Percentiles rank a stretch among this genome's conserved stretches.
These are phyloP conservation scores for Amphiprion ocellaris DNA, from an alignment of 2,113 vertebrate genomes.

Conservation along the genomic window DNA sequence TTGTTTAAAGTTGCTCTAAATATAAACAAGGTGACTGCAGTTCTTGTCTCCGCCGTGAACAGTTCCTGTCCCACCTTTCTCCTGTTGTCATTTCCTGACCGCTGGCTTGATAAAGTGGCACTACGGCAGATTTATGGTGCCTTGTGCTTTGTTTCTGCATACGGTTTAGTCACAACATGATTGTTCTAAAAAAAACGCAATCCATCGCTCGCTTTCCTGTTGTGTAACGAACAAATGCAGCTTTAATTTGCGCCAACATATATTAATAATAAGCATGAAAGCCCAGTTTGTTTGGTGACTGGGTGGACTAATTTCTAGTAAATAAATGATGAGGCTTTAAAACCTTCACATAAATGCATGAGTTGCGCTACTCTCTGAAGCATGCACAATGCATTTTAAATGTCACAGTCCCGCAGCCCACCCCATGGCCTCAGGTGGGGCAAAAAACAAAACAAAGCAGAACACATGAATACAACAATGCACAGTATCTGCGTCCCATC, in stretches of 20 bases:
- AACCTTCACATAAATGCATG: conserved; percentile 58
- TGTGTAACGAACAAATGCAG: conserved; percentile 40
- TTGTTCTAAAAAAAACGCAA: conserved; percentile 16
- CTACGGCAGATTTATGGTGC: conserved; percentile 61
- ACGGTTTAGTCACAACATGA: conserved; percentile 27
- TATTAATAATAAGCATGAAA: conserved; percentile 28
- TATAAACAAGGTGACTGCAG: conserved; percentile 62
- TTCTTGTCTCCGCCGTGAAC: conserved; percentile 48
- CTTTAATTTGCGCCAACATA: conserved; percentile 17
- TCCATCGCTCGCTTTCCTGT: conserved; percentile 20
- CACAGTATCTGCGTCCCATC: conserved; percentile 37
- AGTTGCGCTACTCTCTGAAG: conserved; percentile 50
- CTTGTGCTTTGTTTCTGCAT: conserved; percentile 18
- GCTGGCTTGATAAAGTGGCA: conserved; percentile 46
- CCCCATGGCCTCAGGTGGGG: neutral
- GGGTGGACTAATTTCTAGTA: conserved; percentile 47
- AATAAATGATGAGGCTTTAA: conserved; percentile 72
- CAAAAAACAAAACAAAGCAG: neutral
- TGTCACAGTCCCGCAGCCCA: conserved; percentile 55
- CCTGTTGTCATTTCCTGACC: conserved; percentile 65
- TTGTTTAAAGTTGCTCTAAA: conserved; percentile 75
- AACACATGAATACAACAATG: neutral
- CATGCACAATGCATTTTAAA: conserved; percentile 61
- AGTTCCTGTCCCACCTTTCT: conserved; percentile 79
- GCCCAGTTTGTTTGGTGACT: conserved; percentile 5